Percentiles rank a stretch among this genome's conserved stretches.
phyloP scores from a whole-genome alignment of 2,888 invertebrate genomes.

The Drosophila prostipennis region DNA sequence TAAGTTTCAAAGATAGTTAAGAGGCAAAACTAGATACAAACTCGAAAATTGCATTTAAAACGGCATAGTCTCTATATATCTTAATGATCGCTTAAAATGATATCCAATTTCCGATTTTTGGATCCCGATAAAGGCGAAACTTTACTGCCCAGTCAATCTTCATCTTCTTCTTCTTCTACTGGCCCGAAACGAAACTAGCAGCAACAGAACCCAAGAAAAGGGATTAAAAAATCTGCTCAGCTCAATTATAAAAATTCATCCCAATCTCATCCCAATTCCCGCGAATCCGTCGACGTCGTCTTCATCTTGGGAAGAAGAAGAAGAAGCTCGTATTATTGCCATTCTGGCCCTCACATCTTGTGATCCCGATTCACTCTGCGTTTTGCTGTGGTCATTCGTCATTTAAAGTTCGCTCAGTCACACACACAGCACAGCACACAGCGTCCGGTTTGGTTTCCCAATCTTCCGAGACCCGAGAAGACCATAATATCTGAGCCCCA shows the following conservation, averaged over 20 bases:
- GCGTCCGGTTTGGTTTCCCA: constrained; percentile 30
- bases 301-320: constrained; percentile 14
- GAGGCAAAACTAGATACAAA: background rate
- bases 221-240: constrained; percentile 63
- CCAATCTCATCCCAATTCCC: constrained; percentile 79
- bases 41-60: background rate
- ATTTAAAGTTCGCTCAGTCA: constrained; percentile 64
- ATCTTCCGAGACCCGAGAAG: constrained; percentile 11
- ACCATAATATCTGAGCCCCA: no score
- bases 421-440: constrained; percentile 13
- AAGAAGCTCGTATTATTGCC: constrained; percentile 35
- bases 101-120: background rate
- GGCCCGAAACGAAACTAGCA: constrained; percentile 4
- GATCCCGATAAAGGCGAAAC: background rate
- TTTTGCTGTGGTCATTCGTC: constrained; percentile 74
- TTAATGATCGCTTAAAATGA: background rate
- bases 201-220: constrained; percentile 46
- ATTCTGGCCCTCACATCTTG: constrained; percentile 37
- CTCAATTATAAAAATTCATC: constrained; percentile 76
- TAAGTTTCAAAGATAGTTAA: no score
- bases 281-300: constrained; percentile 64
- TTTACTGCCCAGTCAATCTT: background rate
- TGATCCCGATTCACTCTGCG: constrained; percentile 64
- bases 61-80: no score
- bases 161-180: no score